These are phyloP conservation scores for Tryphoninae sp. DNA, from an alignment of 2,888 invertebrate species.

Conservation along the genomic window DNA sequence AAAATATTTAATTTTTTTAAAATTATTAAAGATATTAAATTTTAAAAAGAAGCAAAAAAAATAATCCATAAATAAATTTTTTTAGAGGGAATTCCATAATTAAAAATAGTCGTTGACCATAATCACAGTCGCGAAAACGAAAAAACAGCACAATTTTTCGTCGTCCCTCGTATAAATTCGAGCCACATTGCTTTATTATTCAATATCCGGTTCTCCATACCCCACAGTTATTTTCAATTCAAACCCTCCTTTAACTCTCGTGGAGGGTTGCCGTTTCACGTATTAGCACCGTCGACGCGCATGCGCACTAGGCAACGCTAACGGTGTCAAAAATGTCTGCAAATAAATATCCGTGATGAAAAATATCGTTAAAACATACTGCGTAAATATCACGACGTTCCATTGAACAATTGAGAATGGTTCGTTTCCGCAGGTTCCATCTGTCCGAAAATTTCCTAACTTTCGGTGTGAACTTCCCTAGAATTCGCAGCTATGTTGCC, in stretches of 20 bases:
- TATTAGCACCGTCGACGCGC: no score
- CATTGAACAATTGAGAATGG: not conserved
- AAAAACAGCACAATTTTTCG: not conserved
- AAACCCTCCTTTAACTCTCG: not conserved
- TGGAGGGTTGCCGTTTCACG: no score
- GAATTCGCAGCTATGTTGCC: constrained; percentile 4
- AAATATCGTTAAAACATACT: no score
- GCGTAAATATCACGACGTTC: not conserved
- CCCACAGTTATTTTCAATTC: not conserved
- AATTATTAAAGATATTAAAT: no score
- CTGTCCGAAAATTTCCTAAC: not conserved
- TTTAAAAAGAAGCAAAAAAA: no score
- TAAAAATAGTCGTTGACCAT: not conserved
- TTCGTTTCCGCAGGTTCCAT: constrained; percentile 28
- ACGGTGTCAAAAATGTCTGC: not conserved
- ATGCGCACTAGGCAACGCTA: no score
- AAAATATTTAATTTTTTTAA: not conserved
- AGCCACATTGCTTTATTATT: not conserved
- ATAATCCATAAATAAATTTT: no score
- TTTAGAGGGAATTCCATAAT: no score
- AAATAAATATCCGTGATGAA: not conserved
- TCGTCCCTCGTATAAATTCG: not conserved
- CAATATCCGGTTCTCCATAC: not conserved
- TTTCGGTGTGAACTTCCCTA: constrained; percentile 26
- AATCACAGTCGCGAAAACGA: not conserved